These are phyloP conservation scores for Melanerpes formicivorus DNA, from an alignment of 2,113 vertebrate species.

Conservation along the genomic window DNA sequence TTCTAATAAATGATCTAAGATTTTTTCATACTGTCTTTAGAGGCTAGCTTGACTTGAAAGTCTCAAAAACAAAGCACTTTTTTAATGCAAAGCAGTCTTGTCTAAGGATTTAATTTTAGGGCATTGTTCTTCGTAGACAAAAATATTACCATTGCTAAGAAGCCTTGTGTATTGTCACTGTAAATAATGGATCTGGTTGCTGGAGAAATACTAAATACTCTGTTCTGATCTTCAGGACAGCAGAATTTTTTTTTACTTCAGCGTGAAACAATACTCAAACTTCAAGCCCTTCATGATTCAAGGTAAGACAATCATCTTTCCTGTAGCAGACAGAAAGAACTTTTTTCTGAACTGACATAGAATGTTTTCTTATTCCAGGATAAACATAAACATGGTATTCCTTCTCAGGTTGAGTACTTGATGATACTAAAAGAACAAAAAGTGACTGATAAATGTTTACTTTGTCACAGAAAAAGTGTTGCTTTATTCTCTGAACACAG, in stretches of 20 bases:
- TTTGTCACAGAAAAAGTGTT: neutral
- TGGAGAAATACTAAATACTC: neutral
- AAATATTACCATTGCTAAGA: neutral
- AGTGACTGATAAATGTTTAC: neutral
- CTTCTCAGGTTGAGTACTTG: conserved; percentile 6
- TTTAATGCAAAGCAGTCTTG: neutral
- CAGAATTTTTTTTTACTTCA: neutral
- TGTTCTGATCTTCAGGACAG: neutral
- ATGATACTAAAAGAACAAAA: neutral
- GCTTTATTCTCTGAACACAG: neutral
- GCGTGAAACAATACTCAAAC: neutral
- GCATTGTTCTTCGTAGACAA: neutral
- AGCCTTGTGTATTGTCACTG: neutral
- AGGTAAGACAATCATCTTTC: conserved; percentile 2
- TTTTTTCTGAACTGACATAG: neutral
- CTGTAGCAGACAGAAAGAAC: neutral
- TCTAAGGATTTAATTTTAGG: neutral
- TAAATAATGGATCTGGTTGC: neutral
- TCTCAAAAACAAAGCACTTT: neutral
- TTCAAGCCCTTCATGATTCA: neutral
- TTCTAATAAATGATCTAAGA: neutral
- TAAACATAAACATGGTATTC: neutral
- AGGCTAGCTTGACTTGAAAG: neutral
- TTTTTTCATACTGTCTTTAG: neutral
- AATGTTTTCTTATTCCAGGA: neutral